A percentile compares a stretch with the other conserved stretches of the same genome.
Evolutionary conservation across 53 echinoderm and acorn worm genomes (phyloP).

Genomic region (Mesocentrotus franciscanus): DNA sequence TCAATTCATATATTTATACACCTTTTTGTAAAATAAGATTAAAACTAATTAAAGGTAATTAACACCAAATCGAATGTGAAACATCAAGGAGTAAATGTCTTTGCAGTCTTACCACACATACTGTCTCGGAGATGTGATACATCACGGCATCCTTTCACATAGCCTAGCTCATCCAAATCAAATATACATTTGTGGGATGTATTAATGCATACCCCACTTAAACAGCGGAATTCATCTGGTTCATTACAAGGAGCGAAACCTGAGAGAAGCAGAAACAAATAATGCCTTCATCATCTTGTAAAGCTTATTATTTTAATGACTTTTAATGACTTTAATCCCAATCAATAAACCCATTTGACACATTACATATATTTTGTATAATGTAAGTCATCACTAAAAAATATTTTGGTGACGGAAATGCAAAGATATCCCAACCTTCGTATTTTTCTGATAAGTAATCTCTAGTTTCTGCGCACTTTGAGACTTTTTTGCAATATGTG

Average conservation of each 20-base stretch:
- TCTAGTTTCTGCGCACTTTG: too few species aligned
- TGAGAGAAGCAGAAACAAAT: neutral
- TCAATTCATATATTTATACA: too few species aligned
- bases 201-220: conserved; percentile 82
- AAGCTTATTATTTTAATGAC: neutral
- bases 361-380: too few species aligned
- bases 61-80: neutral
- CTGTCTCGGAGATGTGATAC: conserved; percentile 80
- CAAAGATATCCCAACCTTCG: too few species aligned
- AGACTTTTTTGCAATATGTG: too few species aligned
- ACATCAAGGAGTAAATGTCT: neutral
- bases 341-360: too few species aligned
- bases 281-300: neutral
- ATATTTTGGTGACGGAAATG: too few species aligned
- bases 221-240: conserved; percentile 73
- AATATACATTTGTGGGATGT: conserved; percentile 76
- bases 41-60: too few species aligned
- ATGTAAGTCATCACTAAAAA: too few species aligned
- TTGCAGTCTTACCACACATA: conserved; percentile 72
- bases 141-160: conserved; percentile 89
- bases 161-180: conserved; percentile 84
- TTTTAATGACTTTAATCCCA: neutral
- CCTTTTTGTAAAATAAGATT: too few species aligned
- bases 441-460: too few species aligned
- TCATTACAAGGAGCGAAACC: neutral